Evolutionary conservation across 2,888 invertebrate species (phyloP).

Genomic region (Muschampia plurimacula): DNA sequence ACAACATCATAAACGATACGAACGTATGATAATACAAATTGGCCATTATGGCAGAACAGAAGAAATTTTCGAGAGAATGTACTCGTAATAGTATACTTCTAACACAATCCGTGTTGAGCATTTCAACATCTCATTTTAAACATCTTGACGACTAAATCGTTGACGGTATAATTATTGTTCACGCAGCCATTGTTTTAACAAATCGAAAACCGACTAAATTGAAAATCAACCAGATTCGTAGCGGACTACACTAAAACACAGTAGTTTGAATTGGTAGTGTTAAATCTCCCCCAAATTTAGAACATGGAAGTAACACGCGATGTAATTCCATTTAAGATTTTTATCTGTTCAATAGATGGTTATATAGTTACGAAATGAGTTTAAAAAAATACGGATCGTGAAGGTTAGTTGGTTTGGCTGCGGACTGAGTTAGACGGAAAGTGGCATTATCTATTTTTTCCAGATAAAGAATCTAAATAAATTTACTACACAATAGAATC

Average conservation of each 20-base stretch:
- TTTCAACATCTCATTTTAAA: slow-evolving; percentile 60
- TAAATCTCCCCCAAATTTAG: slow-evolving; percentile 44
- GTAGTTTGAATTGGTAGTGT: slow-evolving; percentile 41
- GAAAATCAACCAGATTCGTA: slow-evolving; percentile 34
- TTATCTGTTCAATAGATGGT: slow-evolving; percentile 82
- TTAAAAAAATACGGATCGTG: slow-evolving; percentile 64
- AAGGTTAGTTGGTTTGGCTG: slow-evolving; percentile 52
- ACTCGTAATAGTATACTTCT: slow-evolving; percentile 39
- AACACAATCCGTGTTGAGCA: slow-evolving; percentile 51
- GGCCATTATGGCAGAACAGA: slow-evolving; percentile 24
- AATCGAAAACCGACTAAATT: slow-evolving; percentile 47
- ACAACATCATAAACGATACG: slow-evolving; percentile 37
- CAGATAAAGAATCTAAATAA: too few species aligned
- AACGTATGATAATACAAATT: slow-evolving; percentile 33
- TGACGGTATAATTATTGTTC: slow-evolving; percentile 69
- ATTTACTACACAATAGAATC: too few species aligned
- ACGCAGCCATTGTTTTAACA: slow-evolving; percentile 69
- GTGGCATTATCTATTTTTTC: too few species aligned
- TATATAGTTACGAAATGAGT: slow-evolving; percentile 73
- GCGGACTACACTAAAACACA: slow-evolving; percentile 4
- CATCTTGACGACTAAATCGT: slow-evolving; percentile 72
- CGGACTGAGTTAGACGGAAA: slow-evolving; percentile 7
- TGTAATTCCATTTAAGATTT: slow-evolving; percentile 56
- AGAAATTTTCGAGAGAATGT: slow-evolving; percentile 25
- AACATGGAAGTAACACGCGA: slow-evolving; percentile 46